Evolutionary conservation across 1,140 invertebrate genomes (phyloP).

Genomic region (Drosophila guanche): DNA sequence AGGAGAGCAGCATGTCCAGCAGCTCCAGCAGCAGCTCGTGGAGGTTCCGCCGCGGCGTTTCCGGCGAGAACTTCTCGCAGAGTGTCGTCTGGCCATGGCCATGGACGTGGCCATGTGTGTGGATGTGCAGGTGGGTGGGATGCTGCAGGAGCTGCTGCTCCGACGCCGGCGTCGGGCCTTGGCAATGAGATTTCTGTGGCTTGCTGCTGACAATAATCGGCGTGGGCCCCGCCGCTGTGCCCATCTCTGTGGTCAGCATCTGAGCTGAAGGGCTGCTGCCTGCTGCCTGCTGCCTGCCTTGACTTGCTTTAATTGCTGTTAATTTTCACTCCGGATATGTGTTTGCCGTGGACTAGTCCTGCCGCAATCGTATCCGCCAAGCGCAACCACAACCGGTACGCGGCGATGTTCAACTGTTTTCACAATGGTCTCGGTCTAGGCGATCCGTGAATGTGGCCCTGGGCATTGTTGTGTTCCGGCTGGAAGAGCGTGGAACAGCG

Average conservation of each 20-base stretch:
- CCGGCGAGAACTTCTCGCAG: constrained; percentile 77
- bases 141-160: constrained; percentile 49
- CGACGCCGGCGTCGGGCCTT: constrained; percentile 14
- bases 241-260: constrained; percentile 65
- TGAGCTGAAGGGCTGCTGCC: neutral
- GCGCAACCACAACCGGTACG: constrained; percentile 18
- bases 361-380: neutral
- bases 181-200: constrained; percentile 53
- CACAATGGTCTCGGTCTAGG: constrained; percentile 29
- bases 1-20: constrained; percentile 89
- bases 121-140: constrained; percentile 9
- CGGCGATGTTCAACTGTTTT: constrained; percentile 47
- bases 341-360: too few species aligned
- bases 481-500: constrained; percentile 23
- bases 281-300: too few species aligned
- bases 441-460: constrained; percentile 26
- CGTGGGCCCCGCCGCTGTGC: constrained; percentile 28
- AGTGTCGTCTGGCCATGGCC: constrained; percentile 12
- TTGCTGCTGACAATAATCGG: constrained; percentile 55
- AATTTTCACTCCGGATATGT: too few species aligned
- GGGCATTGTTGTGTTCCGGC: constrained; percentile 55
- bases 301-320: too few species aligned
- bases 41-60: constrained; percentile 65
- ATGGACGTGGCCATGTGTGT: constrained; percentile 21
- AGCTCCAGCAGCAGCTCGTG: constrained; percentile 86